Percentiles rank a stretch among this genome's conserved stretches.
Conservation (phyloP, 2,888 invertebrate species). For the Callyntrura sp. region DNA sequence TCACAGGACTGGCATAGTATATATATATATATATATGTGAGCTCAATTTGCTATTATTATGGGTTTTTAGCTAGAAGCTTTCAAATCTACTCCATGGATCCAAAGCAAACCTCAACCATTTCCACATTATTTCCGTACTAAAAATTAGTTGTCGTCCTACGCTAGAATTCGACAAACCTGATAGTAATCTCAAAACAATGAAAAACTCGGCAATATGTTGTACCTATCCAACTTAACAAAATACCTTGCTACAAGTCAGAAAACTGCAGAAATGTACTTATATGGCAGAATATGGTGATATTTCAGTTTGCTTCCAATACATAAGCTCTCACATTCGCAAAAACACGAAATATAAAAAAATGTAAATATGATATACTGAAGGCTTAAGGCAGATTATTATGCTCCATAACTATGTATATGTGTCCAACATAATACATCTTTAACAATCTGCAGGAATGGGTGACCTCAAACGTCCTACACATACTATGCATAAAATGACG, state of each 20-base stretch:
- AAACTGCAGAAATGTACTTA: no score
- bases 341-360: neutral
- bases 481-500: neutral
- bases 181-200: neutral
- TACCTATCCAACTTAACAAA: neutral
- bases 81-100: no score
- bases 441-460: neutral
- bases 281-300: neutral
- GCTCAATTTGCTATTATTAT: no score
- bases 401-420: neutral
- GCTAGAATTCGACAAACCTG: neutral
- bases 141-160: neutral
- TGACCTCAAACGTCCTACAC: slow-evolving; percentile 70
- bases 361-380: neutral
- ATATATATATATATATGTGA: no score
- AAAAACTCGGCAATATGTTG: neutral
- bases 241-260: neutral
- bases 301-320: neutral
- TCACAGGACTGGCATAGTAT: no score
- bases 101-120: no score
- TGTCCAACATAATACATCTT: neutral
- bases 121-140: no score
- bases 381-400: neutral
- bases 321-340: neutral
- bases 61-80: no score